Evolutionary conservation across 2,888 invertebrate genomes (phyloP), one percentile per base, ranked within the genome.

Genomic region (Hoplodrina blanda): DNA sequence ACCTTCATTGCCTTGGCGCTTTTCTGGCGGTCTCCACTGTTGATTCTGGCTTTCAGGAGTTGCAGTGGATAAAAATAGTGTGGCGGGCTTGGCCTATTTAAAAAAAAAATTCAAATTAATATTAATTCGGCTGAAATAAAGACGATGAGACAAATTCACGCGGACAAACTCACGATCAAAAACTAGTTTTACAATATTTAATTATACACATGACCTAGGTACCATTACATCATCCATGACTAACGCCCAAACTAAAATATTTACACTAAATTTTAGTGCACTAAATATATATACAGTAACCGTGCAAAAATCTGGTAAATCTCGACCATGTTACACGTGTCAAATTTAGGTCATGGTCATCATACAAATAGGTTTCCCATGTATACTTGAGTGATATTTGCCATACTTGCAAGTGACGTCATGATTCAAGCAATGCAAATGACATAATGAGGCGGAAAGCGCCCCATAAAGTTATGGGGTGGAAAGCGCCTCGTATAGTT

Each of bases 261-360:
- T 76, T 73, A 62, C 56, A 65, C 19, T 3, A 52, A 65, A 56
- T 44, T 53, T 46, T 1, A 25, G 56, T 49, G 30, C 37, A 15
- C 72, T 25, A 49, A 54, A 66, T 37, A 65, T 6, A 37, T 25
- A 49, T 20, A n/a, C 30, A 49, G 52, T 61, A 55, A 20, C 17
- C 19, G 10, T 68, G 64, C 65, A 49, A 79, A 74, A 57, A 30
- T 17, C 4, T 19, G 61, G 41, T 17, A 50, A 74, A 66, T 17
- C 20, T 33, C 46, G 7, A 46, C n/a, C 62, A 63, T n/a, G 60
- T 76, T 44, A 6, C 76, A 80, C 55, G 33, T 76, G 76, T 33
- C n/a, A n/a, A 44, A 76, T 56, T 19, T 8, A 61, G 76, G 76
- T 75, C 76, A 76, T 11, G 76, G 76, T 30, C 68, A 54, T 19